Conservation (phyloP, 2,113 vertebrate species). For the Hyla sarda region DNA sequence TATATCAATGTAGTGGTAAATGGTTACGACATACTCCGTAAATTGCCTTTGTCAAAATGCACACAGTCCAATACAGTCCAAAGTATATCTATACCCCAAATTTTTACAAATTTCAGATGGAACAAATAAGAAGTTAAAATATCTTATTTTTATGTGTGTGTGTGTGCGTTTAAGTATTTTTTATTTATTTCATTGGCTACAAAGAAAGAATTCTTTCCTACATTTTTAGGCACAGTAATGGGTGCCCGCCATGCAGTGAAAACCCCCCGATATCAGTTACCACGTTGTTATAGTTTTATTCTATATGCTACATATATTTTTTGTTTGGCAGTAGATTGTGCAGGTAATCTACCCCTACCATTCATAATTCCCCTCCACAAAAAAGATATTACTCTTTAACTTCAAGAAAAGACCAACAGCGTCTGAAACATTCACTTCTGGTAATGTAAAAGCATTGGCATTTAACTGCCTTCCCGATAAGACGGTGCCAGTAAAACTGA, state of each 20-base stretch:
- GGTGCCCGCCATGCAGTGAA: background rate
- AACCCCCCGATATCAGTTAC: background rate
- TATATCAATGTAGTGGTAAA: background rate
- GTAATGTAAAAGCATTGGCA: conserved; percentile 82
- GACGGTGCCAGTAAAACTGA: conserved; percentile 79
- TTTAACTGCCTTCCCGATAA: conserved; percentile 82
- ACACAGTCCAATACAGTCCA: background rate
- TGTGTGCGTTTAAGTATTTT: background rate
- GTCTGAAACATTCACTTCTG: conserved; percentile 84
- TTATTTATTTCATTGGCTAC: background rate
- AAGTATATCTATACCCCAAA: background rate
- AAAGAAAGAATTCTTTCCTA: background rate
- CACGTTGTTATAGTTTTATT: background rate
- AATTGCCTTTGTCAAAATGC: background rate
- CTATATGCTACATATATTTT: background rate
- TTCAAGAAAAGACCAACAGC: conserved; percentile 70
- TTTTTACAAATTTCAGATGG: background rate
- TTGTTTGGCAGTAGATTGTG: background rate
- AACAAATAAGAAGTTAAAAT: background rate
- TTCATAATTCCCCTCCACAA: conserved; percentile 71
- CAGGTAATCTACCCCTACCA: conserved; percentile 62
- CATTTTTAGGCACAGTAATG: background rate
- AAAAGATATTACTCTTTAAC: conserved; percentile 71
- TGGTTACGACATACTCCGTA: background rate
- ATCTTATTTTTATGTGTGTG: background rate